phyloP scores from a whole-genome alignment of 2,113 vertebrate genomes.

The Pseudopodoces humilis region DNA sequence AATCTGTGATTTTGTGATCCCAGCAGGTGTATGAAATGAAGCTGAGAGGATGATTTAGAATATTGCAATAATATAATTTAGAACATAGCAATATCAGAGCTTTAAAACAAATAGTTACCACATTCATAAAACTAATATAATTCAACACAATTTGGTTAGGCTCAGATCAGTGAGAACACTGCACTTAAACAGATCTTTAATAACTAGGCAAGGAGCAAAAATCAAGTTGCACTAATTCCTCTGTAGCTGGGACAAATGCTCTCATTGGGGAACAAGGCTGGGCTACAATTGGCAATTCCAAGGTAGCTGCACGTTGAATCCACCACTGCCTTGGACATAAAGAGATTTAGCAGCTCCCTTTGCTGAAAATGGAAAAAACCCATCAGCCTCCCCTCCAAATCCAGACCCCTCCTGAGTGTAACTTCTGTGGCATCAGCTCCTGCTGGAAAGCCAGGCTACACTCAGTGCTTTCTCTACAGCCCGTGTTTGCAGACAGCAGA shows the following conservation, averaged over 20 bases:
- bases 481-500: not conserved
- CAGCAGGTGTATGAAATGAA: not conserved
- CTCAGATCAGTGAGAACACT: not conserved
- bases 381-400: not conserved
- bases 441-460: not conserved
- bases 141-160: not conserved
- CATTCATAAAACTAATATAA: not conserved
- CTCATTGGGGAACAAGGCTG: fast-evolving
- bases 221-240: not conserved
- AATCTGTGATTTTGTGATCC: not conserved
- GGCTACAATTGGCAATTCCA: not conserved
- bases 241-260: not conserved
- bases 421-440: not conserved
- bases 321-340: not conserved
- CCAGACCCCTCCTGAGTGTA: not conserved
- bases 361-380: not conserved
- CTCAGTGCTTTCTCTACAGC: not conserved
- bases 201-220: not conserved
- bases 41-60: not conserved
- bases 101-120: not conserved
- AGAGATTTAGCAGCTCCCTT: not conserved
- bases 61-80: no score
- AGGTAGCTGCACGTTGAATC: fast-evolving
- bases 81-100: not conserved
- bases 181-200: not conserved